Conservation (phyloP, 2,888 invertebrate genomes). For the Caenorhabditis plicata region DNA sequence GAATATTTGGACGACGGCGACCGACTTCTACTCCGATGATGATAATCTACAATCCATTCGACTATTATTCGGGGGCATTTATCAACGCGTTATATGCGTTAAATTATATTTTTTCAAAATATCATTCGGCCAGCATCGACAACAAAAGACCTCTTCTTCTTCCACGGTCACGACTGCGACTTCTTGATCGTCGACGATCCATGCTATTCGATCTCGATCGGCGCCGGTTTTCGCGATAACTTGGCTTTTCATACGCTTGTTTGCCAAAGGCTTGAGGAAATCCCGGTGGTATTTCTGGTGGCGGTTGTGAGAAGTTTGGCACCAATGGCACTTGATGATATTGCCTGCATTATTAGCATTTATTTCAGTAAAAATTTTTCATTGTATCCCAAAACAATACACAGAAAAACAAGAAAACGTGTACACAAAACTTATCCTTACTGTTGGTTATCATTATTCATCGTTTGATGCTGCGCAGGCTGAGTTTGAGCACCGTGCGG, state of each 20-base stretch:
- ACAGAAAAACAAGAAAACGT: too few species aligned
- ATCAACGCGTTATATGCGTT: too few species aligned
- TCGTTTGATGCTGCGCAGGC: too few species aligned
- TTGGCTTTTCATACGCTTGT: slow-evolving; percentile 2
- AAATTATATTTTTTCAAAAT: too few species aligned
- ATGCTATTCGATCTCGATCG: slow-evolving; percentile 10
- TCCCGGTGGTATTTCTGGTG: slow-evolving; percentile 5
- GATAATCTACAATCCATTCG: slow-evolving; percentile 35
- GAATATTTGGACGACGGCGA: slow-evolving; percentile 14
- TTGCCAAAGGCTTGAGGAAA: neutral
- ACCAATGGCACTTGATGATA: neutral
- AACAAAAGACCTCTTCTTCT: slow-evolving; percentile 26
- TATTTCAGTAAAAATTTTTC: neutral
- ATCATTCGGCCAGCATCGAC: too few species aligned
- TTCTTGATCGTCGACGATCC: slow-evolving; percentile 12
- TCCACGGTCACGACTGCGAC: slow-evolving; percentile 19
- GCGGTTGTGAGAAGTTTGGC: slow-evolving; percentile 15
- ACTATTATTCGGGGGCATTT: slow-evolving; percentile 10
- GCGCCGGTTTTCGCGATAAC: too few species aligned
- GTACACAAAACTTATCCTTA: too few species aligned
- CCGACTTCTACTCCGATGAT: slow-evolving; percentile 19
- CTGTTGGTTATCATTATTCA: too few species aligned
- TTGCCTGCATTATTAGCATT: slow-evolving; percentile 6
- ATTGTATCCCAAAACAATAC: too few species aligned
- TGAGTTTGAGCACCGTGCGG: too few species aligned